phyloP scores from a whole-genome alignment of 1,140 invertebrate species.

The Cydia strobilella region DNA sequence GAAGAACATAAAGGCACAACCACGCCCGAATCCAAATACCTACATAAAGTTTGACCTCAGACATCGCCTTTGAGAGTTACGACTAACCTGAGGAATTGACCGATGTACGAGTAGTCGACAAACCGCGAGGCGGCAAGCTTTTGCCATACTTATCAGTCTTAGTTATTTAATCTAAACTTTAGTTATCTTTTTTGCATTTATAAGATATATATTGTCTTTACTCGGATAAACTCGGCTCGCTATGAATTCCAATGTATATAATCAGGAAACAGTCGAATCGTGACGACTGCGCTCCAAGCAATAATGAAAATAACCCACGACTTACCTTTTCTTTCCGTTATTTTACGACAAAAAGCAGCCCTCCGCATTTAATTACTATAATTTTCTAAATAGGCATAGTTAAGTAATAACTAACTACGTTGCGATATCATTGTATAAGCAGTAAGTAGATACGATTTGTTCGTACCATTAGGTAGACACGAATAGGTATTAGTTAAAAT shows the following conservation, averaged over 20 bases:
- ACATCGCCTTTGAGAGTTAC: too few species aligned
- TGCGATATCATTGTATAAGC: background rate
- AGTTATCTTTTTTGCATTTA: background rate
- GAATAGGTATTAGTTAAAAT: too few species aligned
- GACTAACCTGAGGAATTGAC: background rate
- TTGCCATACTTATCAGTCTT: too few species aligned
- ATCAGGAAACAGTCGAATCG: constrained; percentile 37
- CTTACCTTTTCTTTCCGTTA: constrained; percentile 33
- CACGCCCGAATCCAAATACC: too few species aligned
- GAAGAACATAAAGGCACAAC: too few species aligned
- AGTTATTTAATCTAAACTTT: background rate
- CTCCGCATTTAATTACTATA: constrained; percentile 20
- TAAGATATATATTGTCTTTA: constrained; percentile 10
- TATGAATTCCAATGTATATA: constrained; percentile 24
- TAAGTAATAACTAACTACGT: constrained; percentile 1
- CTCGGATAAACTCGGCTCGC: background rate
- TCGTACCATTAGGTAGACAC: background rate
- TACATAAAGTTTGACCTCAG: background rate
- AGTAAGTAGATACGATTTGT: background rate
- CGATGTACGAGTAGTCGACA: background rate
- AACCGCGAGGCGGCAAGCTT: background rate
- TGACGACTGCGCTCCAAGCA: constrained; percentile 24
- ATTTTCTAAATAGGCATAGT: constrained; percentile 13
- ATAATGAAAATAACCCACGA: constrained; percentile 34
- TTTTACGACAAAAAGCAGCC: constrained; percentile 20